Conservation (phyloP, 2,888 invertebrate genomes). For the Odontocerum albicorne region DNA sequence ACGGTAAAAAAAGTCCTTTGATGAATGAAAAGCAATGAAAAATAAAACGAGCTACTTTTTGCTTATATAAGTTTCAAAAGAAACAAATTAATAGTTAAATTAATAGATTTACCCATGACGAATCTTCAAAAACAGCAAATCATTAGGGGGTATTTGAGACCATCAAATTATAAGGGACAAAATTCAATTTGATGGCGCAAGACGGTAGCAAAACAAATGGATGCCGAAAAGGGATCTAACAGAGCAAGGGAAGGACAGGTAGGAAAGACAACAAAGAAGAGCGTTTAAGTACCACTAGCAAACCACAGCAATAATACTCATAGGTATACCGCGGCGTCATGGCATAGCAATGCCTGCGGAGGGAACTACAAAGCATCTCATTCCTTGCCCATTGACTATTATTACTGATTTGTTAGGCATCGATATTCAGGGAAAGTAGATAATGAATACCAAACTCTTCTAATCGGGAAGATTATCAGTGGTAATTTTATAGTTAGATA, state of each 20-base stretch:
- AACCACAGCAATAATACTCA: constrained; percentile 25
- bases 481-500: too few relatives aligned
- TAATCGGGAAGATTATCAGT: too few relatives aligned
- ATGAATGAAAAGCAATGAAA: too few relatives aligned
- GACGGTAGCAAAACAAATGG: constrained; percentile 27
- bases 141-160: constrained; percentile 5
- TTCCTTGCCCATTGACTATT: constrained; percentile 25
- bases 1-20: too few relatives aligned
- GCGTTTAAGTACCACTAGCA: constrained; percentile 18
- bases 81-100: too few relatives aligned
- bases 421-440: constrained; percentile 15
- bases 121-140: constrained; percentile 14
- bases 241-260: constrained; percentile 16
- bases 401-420: constrained; percentile 38
- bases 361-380: constrained; percentile 9
- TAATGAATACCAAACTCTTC: too few relatives aligned
- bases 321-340: too few relatives aligned
- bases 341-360: constrained; percentile 3
- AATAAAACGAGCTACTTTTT: too few relatives aligned
- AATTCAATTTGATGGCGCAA: constrained; percentile 30
- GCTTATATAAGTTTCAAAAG: too few relatives aligned
- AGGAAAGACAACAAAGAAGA: constrained; percentile 22
- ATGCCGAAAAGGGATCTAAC: constrained; percentile 4
- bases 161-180: too few relatives aligned
- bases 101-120: too few relatives aligned